Evolutionary conservation across 2,797 vertebrate species (phyloP).

Genomic region (Discoglossus pictus): DNA sequence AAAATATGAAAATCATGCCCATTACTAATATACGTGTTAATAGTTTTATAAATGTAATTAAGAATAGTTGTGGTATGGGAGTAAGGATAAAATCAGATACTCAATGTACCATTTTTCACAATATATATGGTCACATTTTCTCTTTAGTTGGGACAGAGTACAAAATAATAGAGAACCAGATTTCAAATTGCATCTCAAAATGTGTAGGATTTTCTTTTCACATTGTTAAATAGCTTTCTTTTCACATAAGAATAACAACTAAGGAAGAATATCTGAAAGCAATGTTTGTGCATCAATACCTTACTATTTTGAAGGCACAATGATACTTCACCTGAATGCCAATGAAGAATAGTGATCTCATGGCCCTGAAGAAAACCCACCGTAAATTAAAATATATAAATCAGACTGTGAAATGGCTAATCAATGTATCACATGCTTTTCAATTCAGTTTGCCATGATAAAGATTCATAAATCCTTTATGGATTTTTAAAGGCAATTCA

Average conservation of each 20-base stretch:
- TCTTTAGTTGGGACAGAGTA: neutral
- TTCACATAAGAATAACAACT: neutral
- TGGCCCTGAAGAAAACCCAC: slow-evolving; percentile 17
- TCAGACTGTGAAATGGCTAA: slow-evolving; percentile 30
- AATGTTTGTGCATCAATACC: no score
- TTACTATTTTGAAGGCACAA: slow-evolving; percentile 4
- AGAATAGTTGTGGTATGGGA: no score
- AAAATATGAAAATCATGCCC: no score
- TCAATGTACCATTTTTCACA: no score
- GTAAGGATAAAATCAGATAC: no score
- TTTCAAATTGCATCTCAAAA: slow-evolving; percentile 3
- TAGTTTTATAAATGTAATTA: no score
- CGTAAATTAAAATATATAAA: slow-evolving; percentile 49
- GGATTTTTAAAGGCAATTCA: slow-evolving; percentile 44
- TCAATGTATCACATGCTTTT: slow-evolving; percentile 39
- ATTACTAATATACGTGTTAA: no score
- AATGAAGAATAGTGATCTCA: slow-evolving; percentile 9
- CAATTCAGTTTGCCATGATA: slow-evolving; percentile 45
- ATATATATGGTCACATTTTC: neutral
- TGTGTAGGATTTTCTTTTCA: neutral
- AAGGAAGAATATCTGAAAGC: neutral
- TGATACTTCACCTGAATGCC: neutral
- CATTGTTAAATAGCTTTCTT: neutral
- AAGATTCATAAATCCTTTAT: slow-evolving; percentile 47
- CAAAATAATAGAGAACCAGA: neutral